Conservation (phyloP, 1,140 invertebrate genomes). For the Aphis craccivora region DNA sequence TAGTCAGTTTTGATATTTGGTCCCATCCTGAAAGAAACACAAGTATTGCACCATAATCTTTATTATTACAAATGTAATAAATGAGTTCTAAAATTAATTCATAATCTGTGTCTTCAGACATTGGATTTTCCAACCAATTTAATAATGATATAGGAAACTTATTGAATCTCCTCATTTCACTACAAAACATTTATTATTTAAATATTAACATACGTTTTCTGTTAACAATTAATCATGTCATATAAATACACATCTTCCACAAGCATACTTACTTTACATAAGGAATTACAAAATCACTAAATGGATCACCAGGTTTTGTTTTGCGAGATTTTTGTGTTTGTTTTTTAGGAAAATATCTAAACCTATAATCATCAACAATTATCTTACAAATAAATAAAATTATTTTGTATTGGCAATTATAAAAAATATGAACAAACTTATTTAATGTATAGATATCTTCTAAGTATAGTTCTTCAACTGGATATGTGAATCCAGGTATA, state of each 20-base stretch:
- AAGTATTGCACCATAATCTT: slow-evolving; percentile 79
- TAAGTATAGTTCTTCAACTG: slow-evolving; percentile 82
- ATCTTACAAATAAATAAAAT: neutral
- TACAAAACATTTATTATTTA: slow-evolving; percentile 3
- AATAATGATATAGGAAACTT: slow-evolving; percentile 69
- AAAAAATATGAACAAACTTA: neutral
- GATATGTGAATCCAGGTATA: slow-evolving; percentile 89
- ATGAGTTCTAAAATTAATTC: slow-evolving; percentile 76
- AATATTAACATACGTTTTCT: neutral
- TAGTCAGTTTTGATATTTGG: slow-evolving; percentile 67
- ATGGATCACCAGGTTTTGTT: slow-evolving; percentile 40
- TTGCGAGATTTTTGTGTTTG: slow-evolving; percentile 1
- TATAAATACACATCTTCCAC: neutral
- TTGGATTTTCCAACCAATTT: slow-evolving; percentile 68
- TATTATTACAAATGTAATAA: slow-evolving; percentile 70
- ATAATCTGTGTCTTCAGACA: slow-evolving; percentile 75
- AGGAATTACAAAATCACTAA: slow-evolving; percentile 49
- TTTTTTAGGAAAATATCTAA: slow-evolving; percentile 56
- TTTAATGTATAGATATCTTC: slow-evolving; percentile 73
- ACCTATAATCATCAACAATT: neutral
- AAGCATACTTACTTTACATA: slow-evolving; percentile 48
- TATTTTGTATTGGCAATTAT: neutral
- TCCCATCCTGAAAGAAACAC: slow-evolving; percentile 86
- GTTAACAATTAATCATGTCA: neutral
- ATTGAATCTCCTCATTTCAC: slow-evolving; percentile 62